Conservation (phyloP, 2,888 invertebrate genomes). For the Galerucella pusilla region DNA sequence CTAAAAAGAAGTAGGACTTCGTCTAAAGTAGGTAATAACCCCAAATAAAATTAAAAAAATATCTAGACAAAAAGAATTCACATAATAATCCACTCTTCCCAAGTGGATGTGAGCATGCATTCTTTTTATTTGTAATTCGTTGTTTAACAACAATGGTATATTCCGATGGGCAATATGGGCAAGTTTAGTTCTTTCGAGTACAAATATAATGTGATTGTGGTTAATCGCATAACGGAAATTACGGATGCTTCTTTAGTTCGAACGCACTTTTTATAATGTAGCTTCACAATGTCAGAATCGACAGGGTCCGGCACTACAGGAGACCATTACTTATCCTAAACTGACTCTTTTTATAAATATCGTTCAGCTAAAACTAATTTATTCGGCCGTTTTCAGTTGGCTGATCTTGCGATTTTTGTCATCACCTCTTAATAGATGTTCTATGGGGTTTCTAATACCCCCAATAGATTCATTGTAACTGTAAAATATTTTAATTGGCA, state of each 20-base stretch:
- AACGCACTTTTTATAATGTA: conserved; percentile 48
- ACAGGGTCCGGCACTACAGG: conserved; percentile 59
- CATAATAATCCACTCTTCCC: conserved; percentile 17
- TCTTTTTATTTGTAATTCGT: conserved; percentile 49
- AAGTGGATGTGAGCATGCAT: conserved; percentile 38
- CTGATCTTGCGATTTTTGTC: conserved; percentile 51
- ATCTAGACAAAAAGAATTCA: conserved; percentile 3
- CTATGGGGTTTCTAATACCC: conserved; percentile 25
- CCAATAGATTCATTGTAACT: conserved; percentile 18
- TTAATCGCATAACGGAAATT: conserved; percentile 65
- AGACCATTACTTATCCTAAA: conserved; percentile 65
- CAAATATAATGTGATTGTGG: conserved; percentile 64
- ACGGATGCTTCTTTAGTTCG: conserved; percentile 62
- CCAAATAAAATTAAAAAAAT: not conserved
- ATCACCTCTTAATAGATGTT: conserved; percentile 49
- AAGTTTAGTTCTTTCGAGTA: conserved; percentile 49
- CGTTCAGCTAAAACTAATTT: conserved; percentile 63
- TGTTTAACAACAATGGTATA: conserved; percentile 53
- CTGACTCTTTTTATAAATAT: conserved; percentile 62
- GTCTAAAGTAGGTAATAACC: not conserved
- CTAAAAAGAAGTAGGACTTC: not conserved
- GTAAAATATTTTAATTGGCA: conserved; percentile 18
- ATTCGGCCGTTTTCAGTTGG: conserved; percentile 57
- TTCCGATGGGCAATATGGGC: conserved; percentile 48
- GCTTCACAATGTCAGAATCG: conserved; percentile 47